Evolutionary conservation across 2,888 invertebrate species (phyloP), one percentile per base, ranked within the genome.

Genomic region (Drosophila prolongata): DNA sequence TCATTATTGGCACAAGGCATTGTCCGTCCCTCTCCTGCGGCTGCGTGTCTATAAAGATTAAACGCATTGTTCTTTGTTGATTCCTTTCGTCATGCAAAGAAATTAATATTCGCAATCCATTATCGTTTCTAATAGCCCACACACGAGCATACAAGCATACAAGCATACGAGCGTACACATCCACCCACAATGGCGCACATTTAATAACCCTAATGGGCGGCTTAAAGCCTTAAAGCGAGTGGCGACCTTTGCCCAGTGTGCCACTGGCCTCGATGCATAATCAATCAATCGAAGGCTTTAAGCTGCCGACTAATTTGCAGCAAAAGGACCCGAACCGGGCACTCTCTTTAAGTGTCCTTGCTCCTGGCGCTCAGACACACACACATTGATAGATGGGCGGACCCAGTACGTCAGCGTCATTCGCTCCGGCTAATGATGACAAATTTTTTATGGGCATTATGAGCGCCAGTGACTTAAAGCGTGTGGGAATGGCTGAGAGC

Each of bases 381-480:
- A 67, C 65, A 69, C 76, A 77, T 80, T 84, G 87, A 85, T 87
- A 85, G 87, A 82, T 87, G 82, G 73, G 74, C 75, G 54, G 68
- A 46, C 53, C 38, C 56, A 35, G 62, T 59, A 68, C 62, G 60
- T 74, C 68, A 56, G 72, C 54, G 72, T 71, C 64, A 65, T 71
- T 71, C 58, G 52, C 52, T 54, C 8, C 60, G 62, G 77, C 85
- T 86, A 86, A 86, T 86, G 85, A 86, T 86, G 85, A 86, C 85
- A 86, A 86, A 86, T 86, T 86, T 86, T 86, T 86, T 87, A 82
- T 87, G 87, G 85, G 82, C 85, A 82, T 86, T 87, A 86, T 86
- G 85, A 86, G 85, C 66, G 72, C 64, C 73, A 75, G 71, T 78
- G 75, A 71, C 70, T 57, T 77, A 79, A 83, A 83, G 80, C 80